These are phyloP conservation scores for Globicephala melas DNA, from an alignment of 2,113 vertebrate genomes.

Conservation along the genomic window DNA sequence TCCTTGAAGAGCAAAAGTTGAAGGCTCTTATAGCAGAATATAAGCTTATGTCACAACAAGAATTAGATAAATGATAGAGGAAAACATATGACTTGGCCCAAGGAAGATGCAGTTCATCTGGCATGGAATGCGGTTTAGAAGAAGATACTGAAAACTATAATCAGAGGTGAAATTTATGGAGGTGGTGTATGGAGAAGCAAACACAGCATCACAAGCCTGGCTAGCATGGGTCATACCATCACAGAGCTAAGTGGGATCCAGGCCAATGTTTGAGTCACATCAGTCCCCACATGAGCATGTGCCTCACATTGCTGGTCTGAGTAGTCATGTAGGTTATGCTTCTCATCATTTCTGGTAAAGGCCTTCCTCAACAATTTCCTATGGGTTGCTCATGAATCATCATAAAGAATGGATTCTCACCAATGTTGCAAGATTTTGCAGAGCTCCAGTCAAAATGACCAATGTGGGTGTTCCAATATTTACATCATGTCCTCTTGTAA, in stretches of 20 bases:
- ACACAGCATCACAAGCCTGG: neutral
- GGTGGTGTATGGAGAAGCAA: neutral
- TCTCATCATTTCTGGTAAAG: neutral
- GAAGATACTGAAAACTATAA: neutral
- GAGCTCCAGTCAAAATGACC: neutral
- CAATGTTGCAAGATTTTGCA: neutral
- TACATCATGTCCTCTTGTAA: neutral
- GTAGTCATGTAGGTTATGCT: no score
- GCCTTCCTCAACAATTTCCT: neutral
- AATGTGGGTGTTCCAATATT: neutral
- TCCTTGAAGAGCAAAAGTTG: neutral
- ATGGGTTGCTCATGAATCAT: neutral
- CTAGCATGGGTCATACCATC: no score
- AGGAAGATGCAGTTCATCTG: neutral
- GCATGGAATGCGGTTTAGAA: neutral
- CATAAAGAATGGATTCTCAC: neutral
- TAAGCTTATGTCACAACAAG: neutral
- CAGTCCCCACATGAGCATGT: fast-evolving
- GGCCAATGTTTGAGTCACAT: neutral
- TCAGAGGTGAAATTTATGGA: neutral
- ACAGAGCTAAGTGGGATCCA: fast-evolving
- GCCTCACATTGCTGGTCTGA: fast-evolving
- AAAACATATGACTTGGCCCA: neutral
- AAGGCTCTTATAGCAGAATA: neutral
- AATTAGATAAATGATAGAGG: neutral